These are phyloP conservation scores for Drosophila nr. perissopoda DNA, from an alignment of 2,888 invertebrate species.

Conservation along the genomic window DNA sequence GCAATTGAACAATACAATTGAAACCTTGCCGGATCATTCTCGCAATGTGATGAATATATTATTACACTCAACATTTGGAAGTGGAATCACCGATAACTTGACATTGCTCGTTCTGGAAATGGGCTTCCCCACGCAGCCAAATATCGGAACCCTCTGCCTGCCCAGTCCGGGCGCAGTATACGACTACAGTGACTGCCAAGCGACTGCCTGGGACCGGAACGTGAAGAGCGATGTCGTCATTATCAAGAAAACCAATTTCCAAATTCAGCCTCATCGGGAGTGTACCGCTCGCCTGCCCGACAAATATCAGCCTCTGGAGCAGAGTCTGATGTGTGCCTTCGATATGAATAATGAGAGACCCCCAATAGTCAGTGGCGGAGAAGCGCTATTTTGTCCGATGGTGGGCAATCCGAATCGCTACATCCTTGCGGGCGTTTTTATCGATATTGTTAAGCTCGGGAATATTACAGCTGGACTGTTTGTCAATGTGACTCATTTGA, in stretches of 20 bases:
- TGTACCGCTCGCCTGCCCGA: conserved; percentile 13
- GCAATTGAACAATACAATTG: neutral
- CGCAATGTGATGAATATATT: neutral
- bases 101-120: conserved; percentile 3
- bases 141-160: conserved; percentile 37
- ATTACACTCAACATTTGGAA: conserved; percentile 5
- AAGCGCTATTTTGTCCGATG: conserved; percentile 38
- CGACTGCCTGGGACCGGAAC: conserved; percentile 17
- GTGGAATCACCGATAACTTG: conserved; percentile 2
- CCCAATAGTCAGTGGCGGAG: conserved; percentile 15
- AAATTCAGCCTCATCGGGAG: neutral
- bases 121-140: conserved; percentile 13
- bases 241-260: neutral
- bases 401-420: conserved; percentile 3
- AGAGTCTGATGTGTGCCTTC: conserved; percentile 16
- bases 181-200: conserved; percentile 16
- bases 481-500: conserved; percentile 27
- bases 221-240: no score
- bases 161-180: conserved; percentile 9
- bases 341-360: neutral
- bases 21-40: neutral
- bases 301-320: conserved; percentile 3
- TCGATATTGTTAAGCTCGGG: neutral
- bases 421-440: conserved; percentile 31
- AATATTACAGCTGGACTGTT: conserved; percentile 13